Evolutionary conservation across 2,888 invertebrate genomes (phyloP), one percentile per base, ranked within the genome.

Genomic region (Heliothis peltigera): DNA sequence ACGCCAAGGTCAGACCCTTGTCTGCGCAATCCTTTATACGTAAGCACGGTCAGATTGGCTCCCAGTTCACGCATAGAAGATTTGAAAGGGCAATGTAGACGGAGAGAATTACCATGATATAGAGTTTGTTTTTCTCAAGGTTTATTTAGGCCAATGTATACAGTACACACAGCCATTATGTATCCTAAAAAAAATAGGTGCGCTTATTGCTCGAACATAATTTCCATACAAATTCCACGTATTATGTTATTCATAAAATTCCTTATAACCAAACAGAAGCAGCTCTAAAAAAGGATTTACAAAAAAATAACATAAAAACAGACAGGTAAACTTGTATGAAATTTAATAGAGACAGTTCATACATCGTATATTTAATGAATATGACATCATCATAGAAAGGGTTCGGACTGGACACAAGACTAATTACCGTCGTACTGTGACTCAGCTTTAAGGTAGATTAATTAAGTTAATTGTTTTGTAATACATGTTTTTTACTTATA

Each of bases 361-460:
- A 51, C 51, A 15, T 12, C 52, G 35, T 56, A 72, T 69, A 57
- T 51, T 46, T 52, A 66, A 73, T 57, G 46, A 72, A 25, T 21
- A 57, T 57, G 73, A 72, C 47, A 53, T 73, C 73, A 73, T 39
- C 39, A 64, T 77, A 79, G 79, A 82, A 83, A 83, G 80, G 74
- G 69, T 64, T 42, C 32, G 46, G 73, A 72, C 58, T 60, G 79
- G n/a, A n/a, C n/a, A 58, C 78, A 82, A 67, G 25, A 62, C 46
- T 62, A 32, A 49, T 53, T 43, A 53, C 19, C 46, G 22, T 15
- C 48, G 39, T 18, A 28, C 25, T 28, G 17, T 44, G 54, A 54
- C 48, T 54, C 35, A 10, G 54, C 35, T 70, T 70, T 47, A 21
- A 18, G 63, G 21, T 49, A 49, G 19, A 72, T 54, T 44, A 42